Evolutionary conservation across 2,113 vertebrate genomes (phyloP).

Genomic region (Chionodraco myersi): DNA sequence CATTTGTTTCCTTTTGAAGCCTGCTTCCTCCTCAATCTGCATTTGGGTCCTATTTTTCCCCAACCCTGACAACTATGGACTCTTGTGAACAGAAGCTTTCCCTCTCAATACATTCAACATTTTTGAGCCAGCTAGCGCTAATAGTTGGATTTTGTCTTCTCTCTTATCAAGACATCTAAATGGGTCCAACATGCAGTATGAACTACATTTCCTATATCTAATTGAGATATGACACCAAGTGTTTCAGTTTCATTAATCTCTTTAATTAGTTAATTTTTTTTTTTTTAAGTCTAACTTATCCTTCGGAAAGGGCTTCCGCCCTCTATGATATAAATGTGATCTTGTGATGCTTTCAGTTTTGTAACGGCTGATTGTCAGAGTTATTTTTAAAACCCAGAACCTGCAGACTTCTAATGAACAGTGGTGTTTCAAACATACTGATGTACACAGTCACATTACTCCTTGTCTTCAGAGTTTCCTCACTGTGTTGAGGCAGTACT

Average conservation of each 20-base stretch:
- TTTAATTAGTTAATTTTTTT: constrained; percentile 1
- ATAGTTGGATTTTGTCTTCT: background rate
- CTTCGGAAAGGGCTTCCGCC: background rate
- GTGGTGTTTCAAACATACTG: constrained; percentile 28
- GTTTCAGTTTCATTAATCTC: background rate
- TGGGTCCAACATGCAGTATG: background rate
- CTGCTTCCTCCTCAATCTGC: too few relatives aligned
- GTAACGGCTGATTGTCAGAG: constrained; percentile 5
- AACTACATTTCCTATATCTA: background rate
- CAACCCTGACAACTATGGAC: background rate
- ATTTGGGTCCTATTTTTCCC: too few relatives aligned
- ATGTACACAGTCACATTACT: constrained; percentile 24
- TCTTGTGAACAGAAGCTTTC: background rate
- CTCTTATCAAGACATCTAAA: background rate
- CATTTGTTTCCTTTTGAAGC: too few relatives aligned
- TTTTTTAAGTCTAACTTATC: background rate
- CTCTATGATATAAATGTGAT: constrained; percentile 8
- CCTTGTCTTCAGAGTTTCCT: constrained; percentile 27
- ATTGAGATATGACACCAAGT: background rate
- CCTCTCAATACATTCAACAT: background rate
- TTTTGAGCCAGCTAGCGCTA: background rate
- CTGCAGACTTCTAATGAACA: constrained; percentile 29
- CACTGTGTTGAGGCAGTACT: constrained; percentile 43
- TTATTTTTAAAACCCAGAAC: constrained; percentile 21
- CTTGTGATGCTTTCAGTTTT: constrained; percentile 17